Percentiles rank a stretch among this genome's conserved stretches.
Evolutionary conservation across 1,140 invertebrate genomes (phyloP).

Genomic region (Aphidius ervi): DNA sequence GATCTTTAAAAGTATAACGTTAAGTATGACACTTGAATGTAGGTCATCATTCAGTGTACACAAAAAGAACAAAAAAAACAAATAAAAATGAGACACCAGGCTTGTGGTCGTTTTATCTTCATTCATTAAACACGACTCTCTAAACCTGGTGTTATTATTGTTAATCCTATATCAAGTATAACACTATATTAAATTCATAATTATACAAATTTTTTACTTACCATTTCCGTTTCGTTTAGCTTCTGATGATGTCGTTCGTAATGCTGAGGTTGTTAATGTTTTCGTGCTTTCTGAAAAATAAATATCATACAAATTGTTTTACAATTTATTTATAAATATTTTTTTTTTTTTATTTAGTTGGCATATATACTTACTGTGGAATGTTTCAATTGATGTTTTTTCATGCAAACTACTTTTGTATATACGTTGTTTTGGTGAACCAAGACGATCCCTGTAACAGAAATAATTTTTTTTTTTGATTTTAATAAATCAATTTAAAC

Average conservation of each 20-base stretch:
- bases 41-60: too few relatives aligned
- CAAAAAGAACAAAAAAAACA: too few relatives aligned
- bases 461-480: constrained; percentile 4
- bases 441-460: constrained; percentile 41
- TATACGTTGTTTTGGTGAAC: constrained; percentile 49
- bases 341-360: neutral
- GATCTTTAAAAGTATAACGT: too few relatives aligned
- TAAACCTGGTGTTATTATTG: constrained; percentile 5
- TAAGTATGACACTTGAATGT: too few relatives aligned
- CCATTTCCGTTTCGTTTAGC: constrained; percentile 44
- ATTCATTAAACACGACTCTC: constrained; percentile 2
- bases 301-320: neutral
- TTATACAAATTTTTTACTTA: constrained; percentile 29
- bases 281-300: constrained; percentile 42
- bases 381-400: constrained; percentile 45
- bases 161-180: neutral
- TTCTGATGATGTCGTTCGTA: constrained; percentile 35
- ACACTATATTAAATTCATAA: constrained; percentile 1
- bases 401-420: constrained; percentile 50
- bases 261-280: constrained; percentile 35
- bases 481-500: too few relatives aligned
- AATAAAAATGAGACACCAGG: too few relatives aligned
- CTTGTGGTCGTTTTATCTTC: too few relatives aligned
- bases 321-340: too few relatives aligned
- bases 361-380: constrained; percentile 42